These are phyloP conservation scores for Okamejei kenojei DNA, from an alignment of 2,797 vertebrate species.

Conservation along the genomic window DNA sequence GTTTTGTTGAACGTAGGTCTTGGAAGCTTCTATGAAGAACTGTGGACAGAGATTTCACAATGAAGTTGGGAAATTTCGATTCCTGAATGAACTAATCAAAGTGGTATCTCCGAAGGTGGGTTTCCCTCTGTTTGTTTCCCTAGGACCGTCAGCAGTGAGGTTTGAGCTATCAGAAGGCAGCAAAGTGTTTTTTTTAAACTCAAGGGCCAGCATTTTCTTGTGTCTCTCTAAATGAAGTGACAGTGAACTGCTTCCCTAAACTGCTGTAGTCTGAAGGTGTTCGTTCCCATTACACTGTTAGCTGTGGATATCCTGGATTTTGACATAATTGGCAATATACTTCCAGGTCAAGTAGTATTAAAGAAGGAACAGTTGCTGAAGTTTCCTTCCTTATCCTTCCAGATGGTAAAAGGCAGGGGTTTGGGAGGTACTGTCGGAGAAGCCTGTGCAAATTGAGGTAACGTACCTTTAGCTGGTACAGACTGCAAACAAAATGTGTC, in stretches of 20 bases:
- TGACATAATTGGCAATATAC: too few species aligned
- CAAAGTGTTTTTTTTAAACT: neutral
- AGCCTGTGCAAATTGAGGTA: too few species aligned
- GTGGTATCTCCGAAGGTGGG: slow-evolving; percentile 91
- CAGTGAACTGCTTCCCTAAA: neutral
- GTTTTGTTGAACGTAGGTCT: slow-evolving; percentile 62
- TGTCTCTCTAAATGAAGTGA: neutral
- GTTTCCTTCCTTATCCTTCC: too few species aligned
- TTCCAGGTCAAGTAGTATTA: too few species aligned
- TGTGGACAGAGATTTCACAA: slow-evolving; percentile 83
- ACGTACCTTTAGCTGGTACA: too few species aligned
- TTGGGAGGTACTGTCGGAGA: too few species aligned
- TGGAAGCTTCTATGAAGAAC: slow-evolving; percentile 93
- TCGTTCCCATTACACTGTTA: too few species aligned
- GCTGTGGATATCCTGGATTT: too few species aligned
- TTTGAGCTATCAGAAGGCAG: neutral
- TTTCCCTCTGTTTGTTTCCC: slow-evolving; percentile 32
- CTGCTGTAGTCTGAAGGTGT: too few species aligned
- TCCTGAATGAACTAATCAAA: slow-evolving; percentile 92
- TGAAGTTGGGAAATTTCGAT: slow-evolving; percentile 91
- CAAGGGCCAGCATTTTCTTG: neutral
- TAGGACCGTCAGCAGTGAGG: neutral
- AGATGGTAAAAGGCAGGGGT: too few species aligned
- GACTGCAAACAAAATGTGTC: neutral
- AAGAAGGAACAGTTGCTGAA: too few species aligned